Evolutionary conservation across 2,113 vertebrate species (phyloP).

Genomic region (Rhynchomys soricoides): DNA sequence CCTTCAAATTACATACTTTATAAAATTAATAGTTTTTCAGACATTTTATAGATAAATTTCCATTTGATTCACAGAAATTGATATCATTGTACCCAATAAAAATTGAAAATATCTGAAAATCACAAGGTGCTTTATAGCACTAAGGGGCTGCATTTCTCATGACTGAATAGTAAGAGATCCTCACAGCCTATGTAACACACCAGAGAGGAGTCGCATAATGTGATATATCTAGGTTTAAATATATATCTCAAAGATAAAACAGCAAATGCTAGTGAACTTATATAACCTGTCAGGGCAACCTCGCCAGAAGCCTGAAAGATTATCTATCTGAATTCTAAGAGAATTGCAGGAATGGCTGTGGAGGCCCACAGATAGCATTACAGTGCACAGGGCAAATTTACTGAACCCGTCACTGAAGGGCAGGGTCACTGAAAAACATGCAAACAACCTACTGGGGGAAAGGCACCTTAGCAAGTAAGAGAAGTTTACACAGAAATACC

Average conservation of each 20-base stretch:
- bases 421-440: background rate
- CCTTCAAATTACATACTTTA: background rate
- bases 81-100: background rate
- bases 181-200: background rate
- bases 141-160: background rate
- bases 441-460: slow-evolving; percentile 19
- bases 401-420: slow-evolving; percentile 2
- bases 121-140: background rate
- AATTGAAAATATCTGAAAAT: slow-evolving; percentile 35
- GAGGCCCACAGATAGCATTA: slow-evolving; percentile 31
- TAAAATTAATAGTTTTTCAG: background rate
- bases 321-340: slow-evolving; percentile 56
- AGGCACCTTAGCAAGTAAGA: background rate
- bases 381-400: slow-evolving; percentile 13
- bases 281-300: background rate
- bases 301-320: slow-evolving; percentile 31
- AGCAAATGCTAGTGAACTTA: slow-evolving; percentile 27
- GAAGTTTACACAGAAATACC: slow-evolving; percentile 38
- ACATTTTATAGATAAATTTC: background rate
- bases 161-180: slow-evolving; percentile 11
- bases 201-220: background rate
- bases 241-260: slow-evolving; percentile 15
- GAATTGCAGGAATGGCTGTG: background rate
- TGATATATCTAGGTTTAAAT: background rate
- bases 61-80: slow-evolving; percentile 30